phyloP scores from a whole-genome alignment of 1,140 invertebrate genomes.

The Oedothorax gibbosus region DNA sequence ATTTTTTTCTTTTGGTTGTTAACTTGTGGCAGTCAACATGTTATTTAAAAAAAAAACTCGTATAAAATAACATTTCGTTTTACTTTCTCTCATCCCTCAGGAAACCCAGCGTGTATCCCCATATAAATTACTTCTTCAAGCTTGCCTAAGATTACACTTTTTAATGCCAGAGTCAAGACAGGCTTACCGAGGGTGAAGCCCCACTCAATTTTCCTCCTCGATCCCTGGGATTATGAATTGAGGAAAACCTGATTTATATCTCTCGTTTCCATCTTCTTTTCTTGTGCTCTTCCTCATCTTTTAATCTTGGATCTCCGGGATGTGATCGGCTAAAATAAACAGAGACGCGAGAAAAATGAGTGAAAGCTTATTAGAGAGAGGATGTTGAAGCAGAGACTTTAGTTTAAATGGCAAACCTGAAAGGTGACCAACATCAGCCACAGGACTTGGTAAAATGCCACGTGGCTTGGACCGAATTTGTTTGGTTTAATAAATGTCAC shows the following conservation, averaged over 20 bases:
- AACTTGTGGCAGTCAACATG: too few relatives aligned
- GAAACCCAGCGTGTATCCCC: not conserved
- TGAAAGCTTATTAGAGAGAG: conserved; percentile 19
- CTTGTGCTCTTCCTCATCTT: not conserved
- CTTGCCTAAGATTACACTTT: conserved; percentile 10
- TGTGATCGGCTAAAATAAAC: conserved; percentile 12
- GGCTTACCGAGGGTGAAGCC: conserved; percentile 4
- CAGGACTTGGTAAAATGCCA: too few relatives aligned
- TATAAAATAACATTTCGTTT: too few relatives aligned
- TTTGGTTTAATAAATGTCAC: too few relatives aligned
- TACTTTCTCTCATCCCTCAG: not conserved
- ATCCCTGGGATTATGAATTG: conserved; percentile 11
- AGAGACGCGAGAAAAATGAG: conserved; percentile 15
- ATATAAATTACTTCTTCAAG: conserved; percentile 30
- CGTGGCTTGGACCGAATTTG: too few relatives aligned
- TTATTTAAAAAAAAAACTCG: too few relatives aligned
- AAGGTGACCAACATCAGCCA: too few relatives aligned
- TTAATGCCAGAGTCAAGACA: conserved; percentile 20
- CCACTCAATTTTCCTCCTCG: conserved; percentile 31
- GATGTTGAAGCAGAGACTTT: not conserved
- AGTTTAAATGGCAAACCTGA: too few relatives aligned
- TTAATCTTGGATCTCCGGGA: too few relatives aligned
- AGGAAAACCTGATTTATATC: conserved; percentile 34
- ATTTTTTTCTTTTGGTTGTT: too few relatives aligned
- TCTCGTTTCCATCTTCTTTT: conserved; percentile 2